phyloP scores from a whole-genome alignment of 2,888 invertebrate genomes.

The Priocnemis perturbator region DNA sequence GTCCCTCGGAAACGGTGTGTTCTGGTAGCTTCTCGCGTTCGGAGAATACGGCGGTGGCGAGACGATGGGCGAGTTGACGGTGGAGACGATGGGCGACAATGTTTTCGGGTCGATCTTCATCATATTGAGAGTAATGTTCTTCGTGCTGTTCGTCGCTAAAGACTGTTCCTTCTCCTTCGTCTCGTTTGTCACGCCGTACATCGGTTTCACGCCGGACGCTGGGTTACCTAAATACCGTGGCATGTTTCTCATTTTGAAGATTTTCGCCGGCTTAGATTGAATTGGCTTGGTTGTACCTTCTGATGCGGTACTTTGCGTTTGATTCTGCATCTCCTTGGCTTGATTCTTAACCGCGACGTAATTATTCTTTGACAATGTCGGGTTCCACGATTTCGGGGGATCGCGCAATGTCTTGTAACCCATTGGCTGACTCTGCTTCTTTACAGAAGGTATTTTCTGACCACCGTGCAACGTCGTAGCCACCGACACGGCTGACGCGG shows the following conservation, averaged over 20 bases:
- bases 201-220: slow-evolving; percentile 79
- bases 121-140: slow-evolving; percentile 62
- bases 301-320: slow-evolving; percentile 35
- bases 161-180: slow-evolving; percentile 63
- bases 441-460: slow-evolving; percentile 55
- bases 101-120: slow-evolving; percentile 80
- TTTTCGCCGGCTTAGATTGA: slow-evolving; percentile 77
- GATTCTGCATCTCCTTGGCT: slow-evolving; percentile 62
- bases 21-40: slow-evolving; percentile 66
- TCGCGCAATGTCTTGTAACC: slow-evolving; percentile 79
- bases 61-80: slow-evolving; percentile 65
- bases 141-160: slow-evolving; percentile 41
- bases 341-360: slow-evolving; percentile 71
- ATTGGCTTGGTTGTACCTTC: slow-evolving; percentile 61
- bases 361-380: slow-evolving; percentile 77
- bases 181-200: slow-evolving; percentile 77
- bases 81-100: slow-evolving; percentile 76
- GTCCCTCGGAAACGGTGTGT: slow-evolving; percentile 65
- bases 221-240: slow-evolving; percentile 78
- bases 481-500: slow-evolving; percentile 8
- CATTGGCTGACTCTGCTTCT: slow-evolving; percentile 70
- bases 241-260: slow-evolving; percentile 79
- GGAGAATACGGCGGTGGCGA: slow-evolving; percentile 71
- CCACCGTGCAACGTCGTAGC: slow-evolving; percentile 32
- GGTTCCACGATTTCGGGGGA: slow-evolving; percentile 80